Percentiles rank a stretch among this genome's conserved stretches.
phyloP scores from a whole-genome alignment of 2,797 vertebrate species.

The Semotilus atromaculatus region DNA sequence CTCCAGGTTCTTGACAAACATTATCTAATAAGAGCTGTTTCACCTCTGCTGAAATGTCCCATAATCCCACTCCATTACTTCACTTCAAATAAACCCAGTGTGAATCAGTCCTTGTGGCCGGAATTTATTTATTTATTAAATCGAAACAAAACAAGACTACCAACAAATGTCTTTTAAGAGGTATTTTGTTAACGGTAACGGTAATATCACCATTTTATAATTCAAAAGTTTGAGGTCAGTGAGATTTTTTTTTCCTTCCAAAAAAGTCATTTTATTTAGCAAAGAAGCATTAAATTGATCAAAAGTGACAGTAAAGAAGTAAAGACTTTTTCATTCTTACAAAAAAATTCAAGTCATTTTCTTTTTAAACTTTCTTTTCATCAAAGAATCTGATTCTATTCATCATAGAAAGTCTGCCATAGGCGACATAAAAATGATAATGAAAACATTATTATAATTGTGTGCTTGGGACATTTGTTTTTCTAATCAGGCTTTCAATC shows the following conservation, averaged over 20 bases:
- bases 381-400: not conserved
- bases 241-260: not conserved
- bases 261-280: no score
- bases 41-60: not conserved
- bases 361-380: not conserved
- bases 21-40: not conserved
- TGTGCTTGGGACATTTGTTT: no score
- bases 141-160: not conserved
- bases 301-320: not conserved
- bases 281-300: not conserved
- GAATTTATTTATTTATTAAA: not conserved
- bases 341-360: no score
- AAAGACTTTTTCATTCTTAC: no score
- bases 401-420: no score
- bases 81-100: not conserved
- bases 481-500: no score
- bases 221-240: not conserved
- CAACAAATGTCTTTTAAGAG: not conserved
- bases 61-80: constrained; percentile 17
- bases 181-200: not conserved
- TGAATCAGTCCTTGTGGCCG: not conserved
- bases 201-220: not conserved
- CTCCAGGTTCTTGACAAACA: constrained; percentile 46
- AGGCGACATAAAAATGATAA: no score
- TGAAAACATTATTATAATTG: no score